Percentiles rank a stretch among this genome's conserved stretches.
phyloP scores from a whole-genome alignment of 2,113 vertebrate species.

The Brachyhypopomus gauderio region DNA sequence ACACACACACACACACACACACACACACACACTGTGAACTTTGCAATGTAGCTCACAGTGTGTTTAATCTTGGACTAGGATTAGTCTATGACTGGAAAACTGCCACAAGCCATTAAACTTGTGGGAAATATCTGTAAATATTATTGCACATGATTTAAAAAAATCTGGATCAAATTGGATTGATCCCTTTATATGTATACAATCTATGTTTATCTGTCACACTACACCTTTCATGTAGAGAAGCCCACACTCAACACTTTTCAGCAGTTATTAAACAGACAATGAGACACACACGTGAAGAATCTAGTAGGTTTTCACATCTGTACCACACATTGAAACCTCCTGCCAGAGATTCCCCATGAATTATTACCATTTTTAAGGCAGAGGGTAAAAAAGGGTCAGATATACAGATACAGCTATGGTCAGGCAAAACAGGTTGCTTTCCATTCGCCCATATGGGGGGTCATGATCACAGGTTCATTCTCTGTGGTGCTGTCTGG shows the following conservation, averaged over 20 bases:
- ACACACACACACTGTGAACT: too few relatives aligned
- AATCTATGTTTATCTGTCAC: background rate
- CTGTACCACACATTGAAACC: constrained; percentile 69
- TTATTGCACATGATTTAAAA: background rate
- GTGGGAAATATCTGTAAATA: background rate
- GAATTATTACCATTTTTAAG: constrained; percentile 62
- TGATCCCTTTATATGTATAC: background rate
- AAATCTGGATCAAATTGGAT: background rate
- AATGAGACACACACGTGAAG: constrained; percentile 57
- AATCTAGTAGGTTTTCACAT: constrained; percentile 65
- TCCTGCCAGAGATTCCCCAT: constrained; percentile 62
- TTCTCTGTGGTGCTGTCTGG: background rate
- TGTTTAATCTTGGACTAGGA: constrained; percentile 5
- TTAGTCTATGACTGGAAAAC: constrained; percentile 1
- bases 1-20: too few relatives aligned
- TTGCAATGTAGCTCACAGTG: too few relatives aligned
- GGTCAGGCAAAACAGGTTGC: constrained; percentile 16
- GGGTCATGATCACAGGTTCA: constrained; percentile 25
- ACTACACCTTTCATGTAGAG: background rate
- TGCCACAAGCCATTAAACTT: constrained; percentile 11
- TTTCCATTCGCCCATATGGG: constrained; percentile 45
- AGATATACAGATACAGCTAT: constrained; percentile 32
- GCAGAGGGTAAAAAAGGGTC: constrained; percentile 48
- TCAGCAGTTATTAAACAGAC: constrained; percentile 35
- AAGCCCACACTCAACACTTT: background rate